These are phyloP conservation scores for Carlito syrichta DNA, from an alignment of 2,113 vertebrate species.

Conservation along the genomic window DNA sequence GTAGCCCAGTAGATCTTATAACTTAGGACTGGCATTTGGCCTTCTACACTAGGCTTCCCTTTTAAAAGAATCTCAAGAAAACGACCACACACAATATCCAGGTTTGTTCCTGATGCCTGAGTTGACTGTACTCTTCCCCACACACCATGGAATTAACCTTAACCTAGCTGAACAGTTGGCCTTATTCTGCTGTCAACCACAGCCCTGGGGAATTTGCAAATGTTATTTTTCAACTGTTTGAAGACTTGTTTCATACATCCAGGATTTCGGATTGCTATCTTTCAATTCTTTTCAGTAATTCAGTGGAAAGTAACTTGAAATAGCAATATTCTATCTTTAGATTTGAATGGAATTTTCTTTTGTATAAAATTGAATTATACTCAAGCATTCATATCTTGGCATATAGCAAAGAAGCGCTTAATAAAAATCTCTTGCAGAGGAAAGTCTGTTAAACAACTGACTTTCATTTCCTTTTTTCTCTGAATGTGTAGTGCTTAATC, in stretches of 20 bases:
- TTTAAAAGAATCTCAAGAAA: constrained; percentile 58
- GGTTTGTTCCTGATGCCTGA: background rate
- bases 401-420: constrained; percentile 39
- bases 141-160: background rate
- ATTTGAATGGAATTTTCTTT: constrained; percentile 57
- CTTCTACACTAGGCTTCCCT: background rate
- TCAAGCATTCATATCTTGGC: constrained; percentile 25
- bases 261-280: constrained; percentile 16
- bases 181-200: background rate
- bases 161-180: background rate
- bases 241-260: constrained; percentile 52
- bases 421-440: constrained; percentile 55
- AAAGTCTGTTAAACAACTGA: constrained; percentile 57
- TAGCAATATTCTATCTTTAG: constrained; percentile 41
- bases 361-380: constrained; percentile 36
- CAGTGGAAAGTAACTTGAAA: constrained; percentile 42
- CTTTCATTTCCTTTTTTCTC: constrained; percentile 29
- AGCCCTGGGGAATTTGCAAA: background rate
- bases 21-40: constrained; percentile 53
- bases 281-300: constrained; percentile 63
- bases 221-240: constrained; percentile 49
- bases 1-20: background rate
- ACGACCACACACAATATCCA: background rate
- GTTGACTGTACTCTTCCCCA: background rate
- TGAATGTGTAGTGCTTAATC: constrained; percentile 39